Conservation (phyloP, 1,140 invertebrate species). For the Macrosteles quadrilineatus region DNA sequence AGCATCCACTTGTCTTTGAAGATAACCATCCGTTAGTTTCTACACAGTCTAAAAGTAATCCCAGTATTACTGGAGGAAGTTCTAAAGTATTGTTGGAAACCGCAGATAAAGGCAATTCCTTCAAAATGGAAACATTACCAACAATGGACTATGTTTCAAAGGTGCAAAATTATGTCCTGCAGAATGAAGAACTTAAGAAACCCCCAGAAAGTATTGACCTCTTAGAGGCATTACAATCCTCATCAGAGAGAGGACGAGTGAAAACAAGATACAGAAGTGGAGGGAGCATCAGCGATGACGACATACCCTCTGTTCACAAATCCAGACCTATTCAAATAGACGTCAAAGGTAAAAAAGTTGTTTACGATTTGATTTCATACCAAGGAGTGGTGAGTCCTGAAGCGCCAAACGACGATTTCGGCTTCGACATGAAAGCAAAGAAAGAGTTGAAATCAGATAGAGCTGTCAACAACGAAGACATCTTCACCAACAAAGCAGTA, state of each 20-base stretch:
- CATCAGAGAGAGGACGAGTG: not conserved
- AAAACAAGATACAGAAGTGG: not conserved
- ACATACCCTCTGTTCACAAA: slow-evolving; percentile 9
- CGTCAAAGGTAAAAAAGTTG: not conserved
- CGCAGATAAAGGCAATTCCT: too few species aligned
- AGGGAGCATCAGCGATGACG: slow-evolving; percentile 8
- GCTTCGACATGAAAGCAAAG: not conserved
- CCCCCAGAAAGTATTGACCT: not conserved
- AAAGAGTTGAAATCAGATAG: not conserved
- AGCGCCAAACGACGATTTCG: not conserved
- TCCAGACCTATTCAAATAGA: not conserved
- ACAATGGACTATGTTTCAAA: too few species aligned
- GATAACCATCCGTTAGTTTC: too few species aligned
- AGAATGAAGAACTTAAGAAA: not conserved
- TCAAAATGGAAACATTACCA: too few species aligned
- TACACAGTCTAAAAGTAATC: too few species aligned
- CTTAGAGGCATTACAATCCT: not conserved
- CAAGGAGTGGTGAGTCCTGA: not conserved
- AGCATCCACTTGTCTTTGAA: not conserved
- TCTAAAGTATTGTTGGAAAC: too few species aligned
- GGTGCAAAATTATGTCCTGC: not conserved
- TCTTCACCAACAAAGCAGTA: not conserved
- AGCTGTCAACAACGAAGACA: not conserved
- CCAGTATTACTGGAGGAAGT: too few species aligned
- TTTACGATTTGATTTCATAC: not conserved